Evolutionary conservation across 1,140 invertebrate species (phyloP).

Genomic region (Drosophila orosa): DNA sequence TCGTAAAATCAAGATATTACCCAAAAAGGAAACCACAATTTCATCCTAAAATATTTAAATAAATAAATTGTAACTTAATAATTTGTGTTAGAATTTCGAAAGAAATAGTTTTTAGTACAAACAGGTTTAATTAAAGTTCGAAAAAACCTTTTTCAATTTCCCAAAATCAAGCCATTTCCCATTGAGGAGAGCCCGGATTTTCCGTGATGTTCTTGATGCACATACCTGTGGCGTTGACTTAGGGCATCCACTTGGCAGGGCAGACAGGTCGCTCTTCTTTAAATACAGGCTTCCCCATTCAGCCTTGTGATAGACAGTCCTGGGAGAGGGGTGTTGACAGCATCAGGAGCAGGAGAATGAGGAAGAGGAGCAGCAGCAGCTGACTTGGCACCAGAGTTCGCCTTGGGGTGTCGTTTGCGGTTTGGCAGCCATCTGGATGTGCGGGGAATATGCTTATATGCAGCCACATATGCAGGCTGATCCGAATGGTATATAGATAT

Average conservation of each 20-base stretch:
- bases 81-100: background rate
- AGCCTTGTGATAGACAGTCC: conserved; percentile 54
- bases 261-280: conserved; percentile 36
- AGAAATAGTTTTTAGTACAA: background rate
- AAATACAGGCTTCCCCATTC: conserved; percentile 24
- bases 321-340: conserved; percentile 42
- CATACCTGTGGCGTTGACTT: conserved; percentile 48
- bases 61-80: background rate
- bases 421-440: conserved; percentile 25
- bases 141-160: background rate
- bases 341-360: conserved; percentile 15
- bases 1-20: no score
- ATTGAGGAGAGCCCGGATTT: background rate
- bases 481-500: background rate
- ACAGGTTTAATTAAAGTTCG: no score
- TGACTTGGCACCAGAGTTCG: conserved; percentile 22
- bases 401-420: conserved; percentile 51
- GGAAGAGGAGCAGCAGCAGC: conserved; percentile 29
- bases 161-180: background rate
- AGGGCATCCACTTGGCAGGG: conserved; percentile 41
- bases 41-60: no score
- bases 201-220: conserved; percentile 14
- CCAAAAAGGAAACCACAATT: no score
- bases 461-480: conserved; percentile 27
- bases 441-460: conserved; percentile 22